Base-by-base conservation (phyloP, 2,797 vertebrate genomes). In the Melopsittacus undulatus region DNA sequence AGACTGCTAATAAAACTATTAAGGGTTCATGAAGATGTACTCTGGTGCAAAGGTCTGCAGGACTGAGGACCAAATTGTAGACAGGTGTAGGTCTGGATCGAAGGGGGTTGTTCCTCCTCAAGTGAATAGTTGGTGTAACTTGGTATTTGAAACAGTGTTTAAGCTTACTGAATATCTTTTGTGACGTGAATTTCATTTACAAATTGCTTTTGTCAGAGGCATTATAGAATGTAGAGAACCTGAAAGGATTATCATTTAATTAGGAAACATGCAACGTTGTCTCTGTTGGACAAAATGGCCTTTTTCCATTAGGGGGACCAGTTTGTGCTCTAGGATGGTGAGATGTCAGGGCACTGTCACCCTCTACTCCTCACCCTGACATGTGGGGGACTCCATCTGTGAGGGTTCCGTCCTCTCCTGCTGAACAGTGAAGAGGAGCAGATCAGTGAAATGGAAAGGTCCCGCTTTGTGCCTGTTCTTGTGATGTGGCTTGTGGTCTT, bases 371-470 rank as follows among this genome's bases (percentile, higher is more conserved):
- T 80, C 4, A 4, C 30, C 70, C 17, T 14, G 56, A 13, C 10
- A 3, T 1, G 0, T 4, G 5, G n/a, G 5, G 15, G 4, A n/a
- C 14, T 5, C 21, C 69, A 29, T 11, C 46, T 57, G 56, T 46
- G 10, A 69, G 64, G 59, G 22, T 45, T 81, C 17, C 3, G 8
- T 49, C 54, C 30, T 74, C 72, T 82, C 15, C 17, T 69, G 27
- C 46, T 54, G 42, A 30, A 26, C 48, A 18, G 7, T 30, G 80
- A 36, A 36, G 36, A 49, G 23, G 36, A 61, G 23, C 26, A 3
- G 63, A 19, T 9, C 7, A 2, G 32, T 14, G 43, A 10, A 34
- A 19, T 9, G 4, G 17, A 34, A n/a, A 15, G 26, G 48, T 62
- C 56, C 36, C 3, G 1, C 32, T 67, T 85, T 3, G 6, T 67